Base-by-base conservation (phyloP, 2,888 invertebrate species). In the Sabellastarte sp. region DNA sequence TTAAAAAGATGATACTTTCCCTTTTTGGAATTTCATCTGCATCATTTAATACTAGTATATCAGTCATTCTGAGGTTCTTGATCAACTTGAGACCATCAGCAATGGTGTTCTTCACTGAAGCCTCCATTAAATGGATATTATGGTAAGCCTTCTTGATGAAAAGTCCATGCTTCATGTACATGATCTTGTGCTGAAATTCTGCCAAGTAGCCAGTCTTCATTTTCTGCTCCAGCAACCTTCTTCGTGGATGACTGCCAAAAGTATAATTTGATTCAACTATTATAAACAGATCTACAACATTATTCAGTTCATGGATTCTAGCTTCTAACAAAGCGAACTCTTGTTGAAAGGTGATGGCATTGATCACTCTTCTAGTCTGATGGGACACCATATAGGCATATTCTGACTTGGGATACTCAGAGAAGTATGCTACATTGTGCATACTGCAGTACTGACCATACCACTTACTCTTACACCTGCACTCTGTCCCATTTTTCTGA, bases 201-300 rank as follows among this genome's bases (percentile, higher is more conserved):
- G 5, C 4, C 20, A 53, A 53, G 5, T 53, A 10, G 5, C 53
- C 53, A 5, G 4, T 29, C 10, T 57, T 31, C 5, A 53, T 5
- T 53, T 24, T 53, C 24, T 53, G 15, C 24, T 15, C 4, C 5
- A 53, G 53, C 5, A 10, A 5, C 20, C 53, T 10, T 53, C 5
- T 10, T 24, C 24, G 5, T 53, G 53, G 53, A 5, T n/a, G 53
- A 5, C 53, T 24, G 24, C 15, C 53, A 20, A 24, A 5, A 20
- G 53, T 53, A 53, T 53, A 53, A 53, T 53, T 53, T 15, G 53
- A 53, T 53, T 53, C 53, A 5, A 53, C 20, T 5, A 53, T 53
- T 5, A 53, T 24, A 24, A 15, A 53, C 5, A 53, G 26, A 53
- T 53, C 53, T n/a, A 53, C 53, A 53, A 53, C 24, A 53, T 53